Percentiles rank a stretch among this genome's conserved stretches.
These are phyloP conservation scores for Bombus waltoni DNA, from an alignment of 1,140 invertebrate genomes.

Conservation along the genomic window DNA sequence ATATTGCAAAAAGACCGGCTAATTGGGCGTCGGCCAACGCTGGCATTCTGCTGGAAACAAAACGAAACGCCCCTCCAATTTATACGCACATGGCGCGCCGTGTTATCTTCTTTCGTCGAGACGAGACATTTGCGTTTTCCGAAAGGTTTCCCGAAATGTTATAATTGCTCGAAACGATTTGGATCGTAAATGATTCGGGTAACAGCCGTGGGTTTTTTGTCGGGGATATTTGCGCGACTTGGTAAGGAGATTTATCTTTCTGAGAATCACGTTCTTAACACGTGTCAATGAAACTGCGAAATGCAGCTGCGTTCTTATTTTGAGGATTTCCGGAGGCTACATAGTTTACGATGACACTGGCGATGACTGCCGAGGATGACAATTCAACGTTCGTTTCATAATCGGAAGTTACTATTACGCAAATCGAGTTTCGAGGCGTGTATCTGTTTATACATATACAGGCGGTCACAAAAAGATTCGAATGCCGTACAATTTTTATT, in stretches of 20 bases:
- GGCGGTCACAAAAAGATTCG: too few relatives aligned
- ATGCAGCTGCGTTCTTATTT: neutral
- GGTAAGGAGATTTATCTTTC: neutral
- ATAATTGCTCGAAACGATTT: neutral
- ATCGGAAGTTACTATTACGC: neutral
- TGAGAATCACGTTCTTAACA: neutral
- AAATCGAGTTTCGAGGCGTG: neutral
- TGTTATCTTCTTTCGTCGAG: neutral
- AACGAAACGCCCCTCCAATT: neutral
- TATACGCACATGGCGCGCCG: neutral
- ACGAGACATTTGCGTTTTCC: neutral
- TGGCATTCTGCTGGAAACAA: constrained; percentile 28
- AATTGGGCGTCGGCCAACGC: constrained; percentile 60
- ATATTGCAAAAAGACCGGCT: constrained; percentile 53
- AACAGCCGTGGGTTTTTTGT: neutral
- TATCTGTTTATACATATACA: neutral
- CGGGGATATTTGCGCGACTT: neutral
- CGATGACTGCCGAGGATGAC: neutral
- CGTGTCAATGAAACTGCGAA: neutral
- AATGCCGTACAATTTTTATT: too few relatives aligned
- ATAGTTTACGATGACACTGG: neutral
- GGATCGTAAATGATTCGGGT: neutral
- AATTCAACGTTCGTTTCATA: constrained; percentile 2
- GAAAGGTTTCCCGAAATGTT: neutral
- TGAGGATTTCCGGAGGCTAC: neutral